Evolutionary conservation across 2,888 invertebrate genomes (phyloP), one percentile per base, ranked within the genome.

Genomic region (Pheosia tremula): DNA sequence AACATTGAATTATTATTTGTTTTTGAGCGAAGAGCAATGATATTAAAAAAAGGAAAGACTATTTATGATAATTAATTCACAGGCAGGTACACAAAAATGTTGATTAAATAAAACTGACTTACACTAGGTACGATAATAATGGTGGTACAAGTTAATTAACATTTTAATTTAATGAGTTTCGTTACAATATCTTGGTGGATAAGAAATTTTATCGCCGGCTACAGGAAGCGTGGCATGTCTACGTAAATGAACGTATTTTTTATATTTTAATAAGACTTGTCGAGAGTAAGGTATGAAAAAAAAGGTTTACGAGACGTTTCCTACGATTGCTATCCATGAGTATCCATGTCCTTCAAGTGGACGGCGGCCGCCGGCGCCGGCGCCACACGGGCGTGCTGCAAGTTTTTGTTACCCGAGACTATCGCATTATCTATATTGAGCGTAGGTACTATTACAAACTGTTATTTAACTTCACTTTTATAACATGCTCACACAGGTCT

Each of bases 381-480:
- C 75, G 75, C 75, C 75, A 70, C 55, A 57, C 54, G 66, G 58
- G 62, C 56, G 45, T 62, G 55, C 63, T 60, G 65, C 71, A 55
- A 75, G 65, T 75, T 75, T 74, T 75, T 75, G 69, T 69, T 70
- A 61, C 64, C 56, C 62, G 58, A 66, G 67, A 66, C 56, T 67
- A 64, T 64, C 56, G 56, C 61, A 66, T 72, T 71, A 68, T 75
- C 68, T 71, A 64, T 66, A 65, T 71, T 56, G 62, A 67, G 62
- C 60, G 67, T 68, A 64, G 64, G 67, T 69, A 64, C 66, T 69
- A 61, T 71, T 68, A 65, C 62, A 64, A 67, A 59, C 64, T 67
- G 68, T 67, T 69, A 67, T 71, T 74, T 74, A 70, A 74, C 71
- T 69, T 75, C 66, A 75, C 67, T 73, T 56, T 45, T 68, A 65